A percentile compares a stretch with the other conserved stretches of the same genome.
These are phyloP conservation scores for Chaetops frenatus DNA, from an alignment of 2,113 vertebrate species.

Conservation along the genomic window DNA sequence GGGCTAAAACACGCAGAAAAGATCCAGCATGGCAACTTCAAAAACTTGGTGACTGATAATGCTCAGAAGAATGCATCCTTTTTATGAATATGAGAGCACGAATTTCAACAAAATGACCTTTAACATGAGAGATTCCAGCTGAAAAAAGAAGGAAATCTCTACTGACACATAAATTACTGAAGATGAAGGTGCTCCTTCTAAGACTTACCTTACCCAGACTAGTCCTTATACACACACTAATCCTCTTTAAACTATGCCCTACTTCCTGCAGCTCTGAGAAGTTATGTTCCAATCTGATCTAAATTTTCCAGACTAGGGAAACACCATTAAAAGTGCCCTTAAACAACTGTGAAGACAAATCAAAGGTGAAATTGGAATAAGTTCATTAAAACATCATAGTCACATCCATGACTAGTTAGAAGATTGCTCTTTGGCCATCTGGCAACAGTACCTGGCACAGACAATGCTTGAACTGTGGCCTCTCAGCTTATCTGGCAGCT, in stretches of 20 bases:
- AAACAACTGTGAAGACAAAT: background rate
- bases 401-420: background rate
- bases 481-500: background rate
- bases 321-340: background rate
- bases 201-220: background rate
- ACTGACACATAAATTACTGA: constrained; percentile 29
- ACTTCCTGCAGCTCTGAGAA: background rate
- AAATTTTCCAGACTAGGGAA: background rate
- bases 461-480: background rate
- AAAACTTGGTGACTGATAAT: background rate
- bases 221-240: background rate
- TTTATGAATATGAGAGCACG: background rate
- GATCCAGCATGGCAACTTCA: background rate
- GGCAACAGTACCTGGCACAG: background rate
- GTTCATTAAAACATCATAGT: background rate
- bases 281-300: background rate
- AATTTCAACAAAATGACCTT: constrained; percentile 40
- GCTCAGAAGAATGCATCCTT: background rate
- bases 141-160: background rate
- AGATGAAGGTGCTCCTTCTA: background rate
- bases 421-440: background rate
- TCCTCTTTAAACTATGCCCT: background rate
- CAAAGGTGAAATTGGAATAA: background rate
- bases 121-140: background rate
- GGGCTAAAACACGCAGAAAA: background rate